Evolutionary conservation across 2,888 invertebrate species (phyloP), one percentile per base, ranked within the genome.

Genomic region (Drosophila cyrtoloma): DNA sequence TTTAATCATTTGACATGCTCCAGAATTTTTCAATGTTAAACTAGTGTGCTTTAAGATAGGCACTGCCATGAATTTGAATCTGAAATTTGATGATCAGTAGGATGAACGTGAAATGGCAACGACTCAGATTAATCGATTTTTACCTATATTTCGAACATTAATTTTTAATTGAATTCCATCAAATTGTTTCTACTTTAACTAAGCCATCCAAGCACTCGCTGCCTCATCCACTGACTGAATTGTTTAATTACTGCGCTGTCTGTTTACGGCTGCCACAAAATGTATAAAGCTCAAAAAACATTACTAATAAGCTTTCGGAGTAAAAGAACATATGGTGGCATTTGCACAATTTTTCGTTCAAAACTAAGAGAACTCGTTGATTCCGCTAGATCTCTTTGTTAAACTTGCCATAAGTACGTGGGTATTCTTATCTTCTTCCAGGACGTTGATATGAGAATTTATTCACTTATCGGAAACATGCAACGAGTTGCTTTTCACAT

Each of bases 291-390:
- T 7, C 26, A 16, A 26, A 47, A 47, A 47, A 5, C 5, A 47
- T 47, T 12, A 7, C 6, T 14, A 19, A 63, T 4, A 57, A 57
- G 44, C 58, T 63, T 63, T 57, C 16, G 5, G 28, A 44, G n/a
- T 16, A 63, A 63, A 42, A 62, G 14, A 53, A 26, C 14, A 28
- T 5, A 26, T 59, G 26, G 0, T 33, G 10, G 16, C 2, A 16
- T 28, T 56, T 19, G 33, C 19, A 26, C 2, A 35, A 12, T 33
- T 60, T 22, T 5, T 32, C 7, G 16, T 12, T 58, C 1, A 6
- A 16, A 56, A 5, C 19, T 32, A 47, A 65, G 66, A 56, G 67
- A 26, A 28, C 16, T n/a, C 19, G 0, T 16, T 16, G 19, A 1
- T 0, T 10, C 5, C 0, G 19, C 10, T 1, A 42, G 16, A 32